Base-by-base conservation (phyloP, 2,797 vertebrate species). In the Sebastes dallii region DNA sequence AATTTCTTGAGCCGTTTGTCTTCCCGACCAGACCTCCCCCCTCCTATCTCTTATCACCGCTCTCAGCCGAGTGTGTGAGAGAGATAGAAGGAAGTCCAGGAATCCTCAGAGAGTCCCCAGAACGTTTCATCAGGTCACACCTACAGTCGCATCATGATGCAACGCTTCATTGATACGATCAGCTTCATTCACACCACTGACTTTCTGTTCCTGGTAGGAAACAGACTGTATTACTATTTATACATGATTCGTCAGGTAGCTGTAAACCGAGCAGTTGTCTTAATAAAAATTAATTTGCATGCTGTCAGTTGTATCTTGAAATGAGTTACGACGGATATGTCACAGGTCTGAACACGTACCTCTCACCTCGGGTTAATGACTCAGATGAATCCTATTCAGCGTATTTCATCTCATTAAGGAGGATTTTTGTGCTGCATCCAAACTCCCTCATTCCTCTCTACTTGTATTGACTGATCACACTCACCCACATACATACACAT, bases 41-140 rank as follows among this genome's bases (percentile, higher is more conserved):
- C 14, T 60, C 30, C 20, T 75, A 22, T 71, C 60, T 72, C 86
- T 93, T 94, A 93, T 94, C 92, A 36, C 3, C 1, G 3, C 27
- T 10, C 46, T 73, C 75, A 80, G 71, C 66, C 72, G 29, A 75
- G 86, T 93, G 94, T 84, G 64, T 55, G 0, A n/a, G 0, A 14
- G 2, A 78, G 93, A 95, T 93, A 94, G 72, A 65, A 55, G 30
- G 20, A 67, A 24, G 71, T 36, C 4, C 27, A 42, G 80, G 77
- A 34, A 74, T 69, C 71, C 30, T 65, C 55, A 4, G 46, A n/a
- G 34, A 60, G 73, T 85, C 61, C 52, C 4, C 50, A 71, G 75
- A 81, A 89, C 22, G 20, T 50, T 34, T 71, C 25, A 18, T 18
- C 2, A 11, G 54, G 84, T 77, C 74, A 29, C 72, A 22, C 67